These are phyloP conservation scores for Pelvicachromis taeniatus DNA, from an alignment of 2,113 vertebrate species.

Conservation along the genomic window DNA sequence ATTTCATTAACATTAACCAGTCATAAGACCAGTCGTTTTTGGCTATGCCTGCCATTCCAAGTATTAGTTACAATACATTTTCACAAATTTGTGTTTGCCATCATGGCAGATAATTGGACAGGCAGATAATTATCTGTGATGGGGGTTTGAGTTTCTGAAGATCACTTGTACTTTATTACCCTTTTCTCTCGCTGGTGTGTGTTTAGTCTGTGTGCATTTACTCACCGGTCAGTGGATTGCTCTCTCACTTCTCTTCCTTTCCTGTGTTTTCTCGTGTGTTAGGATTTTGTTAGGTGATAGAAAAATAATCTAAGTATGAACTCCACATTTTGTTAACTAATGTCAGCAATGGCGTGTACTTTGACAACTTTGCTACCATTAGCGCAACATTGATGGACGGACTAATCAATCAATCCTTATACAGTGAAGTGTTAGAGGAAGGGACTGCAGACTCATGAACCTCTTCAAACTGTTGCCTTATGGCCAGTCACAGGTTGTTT, in stretches of 20 bases:
- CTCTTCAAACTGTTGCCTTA: neutral
- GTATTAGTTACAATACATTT: neutral
- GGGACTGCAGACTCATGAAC: neutral
- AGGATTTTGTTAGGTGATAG: neutral
- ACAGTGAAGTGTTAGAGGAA: neutral
- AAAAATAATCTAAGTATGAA: neutral
- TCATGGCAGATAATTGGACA: neutral
- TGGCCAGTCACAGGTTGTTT: neutral
- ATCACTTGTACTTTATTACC: neutral
- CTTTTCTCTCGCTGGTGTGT: neutral
- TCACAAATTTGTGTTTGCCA: neutral
- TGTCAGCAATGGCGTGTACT: neutral
- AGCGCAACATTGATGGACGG: neutral
- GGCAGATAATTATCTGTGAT: neutral
- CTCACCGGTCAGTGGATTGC: neutral
- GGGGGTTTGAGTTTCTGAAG: neutral
- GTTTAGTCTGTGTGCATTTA: neutral
- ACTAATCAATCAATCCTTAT: neutral
- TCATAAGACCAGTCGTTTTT: neutral
- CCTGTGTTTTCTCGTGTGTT: neutral
- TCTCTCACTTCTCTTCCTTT: neutral
- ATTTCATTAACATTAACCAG: neutral
- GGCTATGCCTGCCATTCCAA: neutral
- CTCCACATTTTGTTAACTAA: neutral
- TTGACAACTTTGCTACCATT: neutral